Evolutionary conservation across 2,797 vertebrate genomes (phyloP).

Genomic region (Mastacembelus armatus): DNA sequence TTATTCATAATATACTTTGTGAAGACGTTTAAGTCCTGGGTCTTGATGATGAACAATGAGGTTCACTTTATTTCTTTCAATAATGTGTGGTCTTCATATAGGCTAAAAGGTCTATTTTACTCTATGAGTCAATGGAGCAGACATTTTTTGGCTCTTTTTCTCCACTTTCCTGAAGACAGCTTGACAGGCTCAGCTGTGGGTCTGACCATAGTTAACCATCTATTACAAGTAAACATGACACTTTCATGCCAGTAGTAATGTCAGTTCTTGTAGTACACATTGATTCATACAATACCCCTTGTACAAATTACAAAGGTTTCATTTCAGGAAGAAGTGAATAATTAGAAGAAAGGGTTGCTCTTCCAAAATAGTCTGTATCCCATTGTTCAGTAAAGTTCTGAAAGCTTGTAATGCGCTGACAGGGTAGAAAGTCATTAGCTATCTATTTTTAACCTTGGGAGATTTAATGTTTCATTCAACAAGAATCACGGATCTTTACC

Average conservation of each 20-base stretch:
- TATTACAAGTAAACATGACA: slow-evolving; percentile 23
- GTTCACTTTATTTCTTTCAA: too few relatives aligned
- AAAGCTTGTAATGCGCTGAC: slow-evolving; percentile 16
- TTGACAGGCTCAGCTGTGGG: not conserved
- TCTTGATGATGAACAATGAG: too few relatives aligned
- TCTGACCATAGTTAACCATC: slow-evolving; percentile 31
- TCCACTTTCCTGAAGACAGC: slow-evolving; percentile 1
- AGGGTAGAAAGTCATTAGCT: slow-evolving; percentile 11
- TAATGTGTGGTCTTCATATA: too few relatives aligned
- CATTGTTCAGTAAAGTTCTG: slow-evolving; percentile 22
- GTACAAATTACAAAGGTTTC: too few relatives aligned
- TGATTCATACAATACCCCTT: slow-evolving; percentile 34
- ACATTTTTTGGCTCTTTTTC: slow-evolving; percentile 6
- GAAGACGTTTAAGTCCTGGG: too few relatives aligned
- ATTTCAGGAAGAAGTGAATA: slow-evolving; percentile 26
- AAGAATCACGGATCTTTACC: not conserved
- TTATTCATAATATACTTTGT: too few relatives aligned
- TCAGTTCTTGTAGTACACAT: slow-evolving; percentile 18
- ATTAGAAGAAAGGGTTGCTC: slow-evolving; percentile 21
- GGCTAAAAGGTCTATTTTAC: too few relatives aligned
- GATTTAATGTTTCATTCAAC: not conserved
- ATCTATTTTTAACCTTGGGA: slow-evolving; percentile 15
- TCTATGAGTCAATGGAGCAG: too few relatives aligned
- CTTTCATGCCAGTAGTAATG: slow-evolving; percentile 15
- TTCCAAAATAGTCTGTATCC: slow-evolving; percentile 23